These are phyloP conservation scores for Schizopygopsis malacanthus DNA, from an alignment of 2,797 vertebrate genomes.

Conservation along the genomic window DNA sequence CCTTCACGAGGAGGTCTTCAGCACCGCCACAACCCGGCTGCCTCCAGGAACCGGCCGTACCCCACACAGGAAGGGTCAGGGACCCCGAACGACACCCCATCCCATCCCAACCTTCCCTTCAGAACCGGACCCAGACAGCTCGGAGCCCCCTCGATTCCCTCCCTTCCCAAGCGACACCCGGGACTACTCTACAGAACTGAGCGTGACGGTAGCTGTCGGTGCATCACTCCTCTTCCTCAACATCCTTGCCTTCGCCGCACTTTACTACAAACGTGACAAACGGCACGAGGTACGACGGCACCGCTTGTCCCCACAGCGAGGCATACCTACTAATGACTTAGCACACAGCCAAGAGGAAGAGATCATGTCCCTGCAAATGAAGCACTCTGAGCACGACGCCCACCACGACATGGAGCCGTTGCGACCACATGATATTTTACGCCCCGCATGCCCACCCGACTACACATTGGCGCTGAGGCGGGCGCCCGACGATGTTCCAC, in stretches of 20 bases:
- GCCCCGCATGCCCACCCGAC: conserved; percentile 90
- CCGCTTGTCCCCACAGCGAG: conserved; percentile 83
- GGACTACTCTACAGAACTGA: conserved; percentile 93
- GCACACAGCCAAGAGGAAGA: conserved; percentile 91
- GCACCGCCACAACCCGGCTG: conserved; percentile 83
- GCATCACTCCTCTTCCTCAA: conserved; percentile 94
- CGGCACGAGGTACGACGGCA: conserved; percentile 87
- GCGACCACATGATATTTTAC: conserved; percentile 84
- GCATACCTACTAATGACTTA: conserved; percentile 84
- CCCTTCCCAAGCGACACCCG: conserved; percentile 87
- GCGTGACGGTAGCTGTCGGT: conserved; percentile 91
- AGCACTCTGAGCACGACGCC: conserved; percentile 85
- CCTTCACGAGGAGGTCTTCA: conserved; percentile 81
- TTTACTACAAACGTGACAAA: conserved; percentile 94
- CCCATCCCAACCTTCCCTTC: conserved; percentile 82
- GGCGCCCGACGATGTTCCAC: conserved; percentile 89
- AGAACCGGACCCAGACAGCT: conserved; percentile 76
- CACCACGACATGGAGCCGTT: conserved; percentile 88
- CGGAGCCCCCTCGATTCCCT: conserved; percentile 73
- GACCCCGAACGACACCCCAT: conserved; percentile 79
- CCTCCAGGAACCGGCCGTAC: conserved; percentile 75
- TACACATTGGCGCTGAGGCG: conserved; percentile 90
- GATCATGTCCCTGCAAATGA: conserved; percentile 93
- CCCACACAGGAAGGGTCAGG: conserved; percentile 66
- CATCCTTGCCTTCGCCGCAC: conserved; percentile 92